Conservation (phyloP, 2,797 vertebrate species). For the Ispidina picta region DNA sequence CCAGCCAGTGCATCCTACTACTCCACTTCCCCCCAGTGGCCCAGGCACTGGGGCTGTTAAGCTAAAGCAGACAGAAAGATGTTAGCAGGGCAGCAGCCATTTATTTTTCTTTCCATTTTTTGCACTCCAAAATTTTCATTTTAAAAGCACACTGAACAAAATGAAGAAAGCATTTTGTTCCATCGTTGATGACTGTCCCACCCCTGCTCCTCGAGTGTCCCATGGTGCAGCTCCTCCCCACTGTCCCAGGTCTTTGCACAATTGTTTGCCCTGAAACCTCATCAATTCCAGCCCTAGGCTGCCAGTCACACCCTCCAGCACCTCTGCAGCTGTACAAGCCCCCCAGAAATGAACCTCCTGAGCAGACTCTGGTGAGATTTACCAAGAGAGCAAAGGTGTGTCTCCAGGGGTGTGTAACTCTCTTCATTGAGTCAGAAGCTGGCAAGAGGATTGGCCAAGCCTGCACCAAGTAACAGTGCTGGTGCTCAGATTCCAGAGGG, state of each 20-base stretch:
- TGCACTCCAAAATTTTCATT: neutral
- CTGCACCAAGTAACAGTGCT: neutral
- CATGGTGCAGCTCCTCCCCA: neutral
- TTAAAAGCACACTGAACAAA: neutral
- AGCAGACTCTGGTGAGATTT: neutral
- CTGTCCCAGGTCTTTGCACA: neutral
- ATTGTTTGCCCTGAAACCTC: neutral
- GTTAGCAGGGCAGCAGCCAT: neutral
- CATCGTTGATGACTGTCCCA: neutral
- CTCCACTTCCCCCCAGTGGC: neutral
- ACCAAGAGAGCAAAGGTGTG: neutral
- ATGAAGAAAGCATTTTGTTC: neutral
- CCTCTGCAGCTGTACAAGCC: neutral
- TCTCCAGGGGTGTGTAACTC: neutral
- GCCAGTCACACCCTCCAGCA: neutral
- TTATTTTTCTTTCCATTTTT: no score
- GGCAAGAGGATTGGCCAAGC: neutral
- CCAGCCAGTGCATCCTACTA: neutral
- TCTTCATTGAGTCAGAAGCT: neutral
- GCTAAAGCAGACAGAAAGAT: neutral
- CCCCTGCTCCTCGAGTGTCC: neutral
- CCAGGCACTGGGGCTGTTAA: neutral
- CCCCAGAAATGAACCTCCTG: neutral
- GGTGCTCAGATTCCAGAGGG: neutral
- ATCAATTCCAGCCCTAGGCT: neutral